These are phyloP conservation scores for Patella vulgata DNA, from an alignment of 1,140 invertebrate species.

Conservation along the genomic window DNA sequence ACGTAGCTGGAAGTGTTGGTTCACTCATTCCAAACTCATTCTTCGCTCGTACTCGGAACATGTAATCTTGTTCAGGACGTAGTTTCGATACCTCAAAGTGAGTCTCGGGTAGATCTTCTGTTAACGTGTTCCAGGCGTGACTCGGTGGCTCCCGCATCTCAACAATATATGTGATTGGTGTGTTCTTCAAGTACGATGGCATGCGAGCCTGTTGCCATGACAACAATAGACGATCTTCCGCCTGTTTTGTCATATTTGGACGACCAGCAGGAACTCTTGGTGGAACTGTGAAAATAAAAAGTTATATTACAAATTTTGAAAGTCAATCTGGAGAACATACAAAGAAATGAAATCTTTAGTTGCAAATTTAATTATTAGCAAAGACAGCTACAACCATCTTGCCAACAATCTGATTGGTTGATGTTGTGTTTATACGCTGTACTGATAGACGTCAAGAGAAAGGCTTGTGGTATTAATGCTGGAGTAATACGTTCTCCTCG, in stretches of 20 bases:
- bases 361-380: too few species aligned
- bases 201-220: conserved; percentile 89
- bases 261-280: conserved; percentile 75
- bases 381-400: too few species aligned
- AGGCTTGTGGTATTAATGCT: not conserved
- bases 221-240: conserved; percentile 78
- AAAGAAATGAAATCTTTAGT: too few species aligned
- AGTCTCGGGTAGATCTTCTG: conserved; percentile 35
- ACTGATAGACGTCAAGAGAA: not conserved
- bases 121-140: conserved; percentile 39
- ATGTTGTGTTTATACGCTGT: too few species aligned
- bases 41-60: conserved; percentile 92
- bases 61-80: conserved; percentile 71
- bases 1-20: conserved; percentile 63
- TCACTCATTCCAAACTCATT: conserved; percentile 78
- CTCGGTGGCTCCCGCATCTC: conserved; percentile 53
- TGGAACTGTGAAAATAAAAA: conserved; percentile 76
- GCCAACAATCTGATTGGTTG: too few species aligned
- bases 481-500: too few species aligned
- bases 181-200: conserved; percentile 56
- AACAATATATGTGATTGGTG: conserved; percentile 55
- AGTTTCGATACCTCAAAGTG: conserved; percentile 44
- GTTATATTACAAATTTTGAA: too few species aligned
- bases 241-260: conserved; percentile 90
- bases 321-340: too few species aligned